These are phyloP conservation scores for Diplolepis rosae DNA, from an alignment of 2,888 invertebrate genomes.

Conservation along the genomic window DNA sequence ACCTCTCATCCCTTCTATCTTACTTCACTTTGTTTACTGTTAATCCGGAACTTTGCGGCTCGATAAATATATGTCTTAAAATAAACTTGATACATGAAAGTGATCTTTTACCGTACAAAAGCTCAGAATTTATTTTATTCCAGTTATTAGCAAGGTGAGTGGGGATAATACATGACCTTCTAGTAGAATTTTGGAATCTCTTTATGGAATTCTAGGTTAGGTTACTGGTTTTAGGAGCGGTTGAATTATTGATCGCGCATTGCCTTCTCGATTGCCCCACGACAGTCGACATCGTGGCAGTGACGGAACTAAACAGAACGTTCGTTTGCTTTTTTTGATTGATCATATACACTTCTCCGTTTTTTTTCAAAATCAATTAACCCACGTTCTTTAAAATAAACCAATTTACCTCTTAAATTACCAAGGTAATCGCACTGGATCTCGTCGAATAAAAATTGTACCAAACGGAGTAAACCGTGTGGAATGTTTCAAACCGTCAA, in stretches of 20 bases:
- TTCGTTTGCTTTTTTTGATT: slow-evolving; percentile 37
- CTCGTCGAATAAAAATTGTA: neutral
- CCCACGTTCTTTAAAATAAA: neutral
- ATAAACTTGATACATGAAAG: neutral
- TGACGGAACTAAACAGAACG: slow-evolving; percentile 45
- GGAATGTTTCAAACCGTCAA: slow-evolving; percentile 2
- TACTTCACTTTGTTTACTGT: neutral
- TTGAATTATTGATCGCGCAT: slow-evolving; percentile 57
- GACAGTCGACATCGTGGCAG: slow-evolving; percentile 31
- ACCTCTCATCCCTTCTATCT: no score
- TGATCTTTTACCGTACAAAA: neutral
- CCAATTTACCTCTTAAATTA: neutral
- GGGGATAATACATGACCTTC: neutral
- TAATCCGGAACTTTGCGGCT: neutral
- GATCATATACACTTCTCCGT: neutral
- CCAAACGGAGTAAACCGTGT: neutral
- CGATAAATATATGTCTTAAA: neutral
- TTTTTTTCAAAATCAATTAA: neutral
- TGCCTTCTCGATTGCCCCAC: slow-evolving; percentile 39
- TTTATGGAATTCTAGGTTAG: slow-evolving; percentile 40
- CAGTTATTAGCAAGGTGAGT: neutral
- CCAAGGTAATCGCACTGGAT: neutral
- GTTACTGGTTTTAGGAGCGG: slow-evolving; percentile 23
- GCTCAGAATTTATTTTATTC: neutral
- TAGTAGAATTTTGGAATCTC: neutral